Evolutionary conservation across 1,140 invertebrate genomes (phyloP), one percentile per base, ranked within the genome.

Genomic region (Drosophila guanche): DNA sequence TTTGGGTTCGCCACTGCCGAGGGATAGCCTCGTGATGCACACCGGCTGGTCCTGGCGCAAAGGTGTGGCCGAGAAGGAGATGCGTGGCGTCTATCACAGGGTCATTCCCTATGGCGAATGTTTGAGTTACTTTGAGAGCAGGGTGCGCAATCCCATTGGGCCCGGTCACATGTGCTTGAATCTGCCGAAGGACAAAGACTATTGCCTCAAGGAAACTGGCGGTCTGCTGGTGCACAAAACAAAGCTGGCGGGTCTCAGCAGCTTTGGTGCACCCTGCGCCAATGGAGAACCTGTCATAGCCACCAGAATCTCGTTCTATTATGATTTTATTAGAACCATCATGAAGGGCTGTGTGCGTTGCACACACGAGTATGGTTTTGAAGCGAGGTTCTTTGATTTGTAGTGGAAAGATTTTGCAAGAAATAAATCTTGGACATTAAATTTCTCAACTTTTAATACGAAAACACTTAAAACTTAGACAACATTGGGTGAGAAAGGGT

Each of bases 401-500:
- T 23, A 47, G 56, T 50, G 1, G 14, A 0, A 33, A 33, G 8
- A 33, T 10, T 8, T 29, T 29, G 0, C 27, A 7, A 1, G 7
- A 10, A 33, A 10, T 33, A 45, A 20, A 25, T 54, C 43, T 8
- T 27, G 33, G 27, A 25, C 3, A 45, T n/a, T 54, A 5, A 4
- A 37, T 54, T 10, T 20, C 12, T 12, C 5, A 42, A 46, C 10
- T 54, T 73, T 76, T 71, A 72, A 63, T 78, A 78, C 56, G 40
- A n/a, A 40, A 69, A 43, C 48, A 50, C 57, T 79, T 84, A 60
- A 63, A 55, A 56, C 61, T 48, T 71, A 65, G 45, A 41, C 46
- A 72, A 76, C 61, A 55, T 14, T 25, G 51, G 37, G 50, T 22
- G 8, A 8, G 16, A 14, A 6, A 8, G 16, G 7, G 41, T 16